A percentile compares a stretch with the other conserved stretches of the same genome.
Evolutionary conservation across 2,888 invertebrate species (phyloP).

Genomic region (Calameuta filiformis): DNA sequence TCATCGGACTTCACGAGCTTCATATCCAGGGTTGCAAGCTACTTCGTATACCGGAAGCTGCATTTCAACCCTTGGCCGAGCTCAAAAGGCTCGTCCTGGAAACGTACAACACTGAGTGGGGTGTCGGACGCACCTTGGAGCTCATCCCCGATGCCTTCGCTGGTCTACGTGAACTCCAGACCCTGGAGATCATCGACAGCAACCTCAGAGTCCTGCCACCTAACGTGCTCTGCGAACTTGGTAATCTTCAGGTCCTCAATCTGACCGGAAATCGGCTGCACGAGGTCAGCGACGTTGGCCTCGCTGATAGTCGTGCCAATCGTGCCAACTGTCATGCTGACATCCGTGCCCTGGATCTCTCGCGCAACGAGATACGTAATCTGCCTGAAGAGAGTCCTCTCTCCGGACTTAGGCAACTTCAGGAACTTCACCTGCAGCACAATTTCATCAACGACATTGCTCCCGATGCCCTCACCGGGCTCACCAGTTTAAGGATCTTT

Average conservation of each 20-base stretch:
- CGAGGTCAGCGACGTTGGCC: constrained; percentile 81
- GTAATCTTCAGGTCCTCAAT: constrained; percentile 84
- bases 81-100: constrained; percentile 82
- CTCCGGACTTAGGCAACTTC: constrained; percentile 80
- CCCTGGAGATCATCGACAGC: constrained; percentile 84
- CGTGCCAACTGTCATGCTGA: constrained; percentile 70
- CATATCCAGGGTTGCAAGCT: constrained; percentile 84
- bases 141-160: constrained; percentile 77
- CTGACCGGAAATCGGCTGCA: constrained; percentile 86
- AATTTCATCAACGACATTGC: constrained; percentile 86
- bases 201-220: constrained; percentile 85
- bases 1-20: constrained; percentile 81
- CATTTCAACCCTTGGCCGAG: constrained; percentile 84
- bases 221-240: constrained; percentile 81
- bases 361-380: constrained; percentile 81
- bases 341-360: constrained; percentile 82
- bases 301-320: constrained; percentile 66
- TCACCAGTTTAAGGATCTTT: constrained; percentile 81
- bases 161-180: constrained; percentile 83
- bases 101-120: constrained; percentile 85
- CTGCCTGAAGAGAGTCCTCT: constrained; percentile 81
- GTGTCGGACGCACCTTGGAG: constrained; percentile 79
- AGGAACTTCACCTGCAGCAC: constrained; percentile 82
- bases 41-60: constrained; percentile 78
- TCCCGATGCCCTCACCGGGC: constrained; percentile 81